phyloP scores from a whole-genome alignment of 2,797 vertebrate genomes.

The Scolopax rusticola region DNA sequence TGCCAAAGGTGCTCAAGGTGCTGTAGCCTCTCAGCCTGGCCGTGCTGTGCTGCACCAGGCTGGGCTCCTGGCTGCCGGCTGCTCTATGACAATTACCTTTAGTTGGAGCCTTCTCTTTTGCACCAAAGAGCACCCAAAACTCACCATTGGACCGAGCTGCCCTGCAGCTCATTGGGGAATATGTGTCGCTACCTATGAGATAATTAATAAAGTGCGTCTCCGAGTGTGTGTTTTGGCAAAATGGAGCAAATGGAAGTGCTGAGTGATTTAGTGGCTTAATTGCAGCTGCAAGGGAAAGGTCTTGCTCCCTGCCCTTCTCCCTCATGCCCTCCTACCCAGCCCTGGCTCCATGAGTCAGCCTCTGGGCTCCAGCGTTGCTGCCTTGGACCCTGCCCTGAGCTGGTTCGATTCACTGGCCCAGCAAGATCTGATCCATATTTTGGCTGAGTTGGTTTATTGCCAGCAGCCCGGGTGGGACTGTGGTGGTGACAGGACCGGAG shows the following conservation, averaged over 20 bases:
- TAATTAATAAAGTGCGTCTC: background rate
- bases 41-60: background rate
- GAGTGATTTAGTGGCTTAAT: background rate
- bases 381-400: background rate
- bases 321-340: background rate
- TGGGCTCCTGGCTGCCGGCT: background rate
- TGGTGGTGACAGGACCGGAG: too few species aligned
- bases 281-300: background rate
- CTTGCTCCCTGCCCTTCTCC: background rate
- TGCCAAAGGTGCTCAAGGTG: background rate
- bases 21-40: background rate
- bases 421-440: background rate
- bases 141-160: background rate
- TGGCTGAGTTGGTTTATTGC: background rate
- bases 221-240: background rate
- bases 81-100: background rate
- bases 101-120: background rate
- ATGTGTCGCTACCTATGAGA: accelerated
- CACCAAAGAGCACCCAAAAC: background rate
- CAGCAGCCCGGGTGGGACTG: background rate
- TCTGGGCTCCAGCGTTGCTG: background rate
- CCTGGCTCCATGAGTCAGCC: background rate
- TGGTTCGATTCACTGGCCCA: background rate
- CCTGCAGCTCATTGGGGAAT: background rate
- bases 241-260: background rate